Base-by-base conservation (phyloP, 2,888 invertebrate genomes). In the Harmothoe impar region DNA sequence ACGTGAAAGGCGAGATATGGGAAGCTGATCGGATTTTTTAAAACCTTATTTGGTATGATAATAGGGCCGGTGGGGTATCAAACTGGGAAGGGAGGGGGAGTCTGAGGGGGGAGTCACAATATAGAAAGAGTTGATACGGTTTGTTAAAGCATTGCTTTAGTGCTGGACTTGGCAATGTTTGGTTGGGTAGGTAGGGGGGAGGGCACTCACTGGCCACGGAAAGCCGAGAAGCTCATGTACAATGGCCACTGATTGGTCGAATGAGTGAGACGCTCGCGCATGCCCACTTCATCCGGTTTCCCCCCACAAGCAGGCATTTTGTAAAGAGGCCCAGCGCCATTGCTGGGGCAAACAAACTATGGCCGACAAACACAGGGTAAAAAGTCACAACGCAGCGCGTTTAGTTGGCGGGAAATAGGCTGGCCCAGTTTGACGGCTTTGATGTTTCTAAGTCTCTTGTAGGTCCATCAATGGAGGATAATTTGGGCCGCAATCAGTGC, bases 371-470 rank as follows among this genome's bases (percentile, higher is more conserved):
- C 81, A 81, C 35, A 33, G 35, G 12, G 35, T 33, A 81, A 81
- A 81, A 81, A 81, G 72, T 29, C 72, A 29, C 29, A 12, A n/a
- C 68, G 68, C 5, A 15, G 23, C 25, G 29, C 72, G 25, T 72
- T 72, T 72, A 72, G 72, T 29, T n/a, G 72, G 15, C 25, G 31
- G 72, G 72, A 72, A 72, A 72, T 72, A 72, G 35, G 81, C 33
- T 1, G 81, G 81, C 33, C 7, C 23, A 15, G 81, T 17, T 43
- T 25, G 81, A 43, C 35, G 31, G 72, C 43, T 81, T 81, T 81
- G 81, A 81, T 35, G 81, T 81, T 43, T 20, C 35, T 81, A 81
- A 81, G 81, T 81, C 81, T 81, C 81, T 81, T 81, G 81, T 81
- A 81, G 81, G 23, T 7, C 17, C 35, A 17, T 81, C 35, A 81